Percentiles rank a stretch among this genome's conserved stretches.
Conservation (phyloP, 1,140 invertebrate species). For the Hypsibius dujardini region DNA sequence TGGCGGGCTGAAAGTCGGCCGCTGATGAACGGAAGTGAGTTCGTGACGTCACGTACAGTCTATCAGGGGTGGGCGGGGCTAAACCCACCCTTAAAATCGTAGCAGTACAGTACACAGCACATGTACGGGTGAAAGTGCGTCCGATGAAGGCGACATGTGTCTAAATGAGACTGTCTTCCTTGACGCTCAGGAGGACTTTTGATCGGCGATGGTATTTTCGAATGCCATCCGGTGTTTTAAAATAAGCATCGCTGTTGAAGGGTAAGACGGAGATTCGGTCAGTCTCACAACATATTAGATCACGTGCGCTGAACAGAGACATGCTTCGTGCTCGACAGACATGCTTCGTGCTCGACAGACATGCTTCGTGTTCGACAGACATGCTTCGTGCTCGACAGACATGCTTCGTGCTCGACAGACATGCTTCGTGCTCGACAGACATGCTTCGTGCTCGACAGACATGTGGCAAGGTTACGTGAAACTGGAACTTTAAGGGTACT, state of each 20-base stretch:
- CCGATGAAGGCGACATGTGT: background rate
- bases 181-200: background rate
- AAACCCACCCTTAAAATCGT: background rate
- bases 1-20: background rate
- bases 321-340: background rate
- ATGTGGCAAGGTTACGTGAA: too few species aligned
- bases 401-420: background rate
- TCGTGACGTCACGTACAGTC: background rate
- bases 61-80: background rate
- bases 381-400: background rate
- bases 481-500: too few species aligned
- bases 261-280: background rate
- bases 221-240: constrained; percentile 13
- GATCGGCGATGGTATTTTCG: constrained; percentile 16
- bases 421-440: background rate
- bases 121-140: too few species aligned
- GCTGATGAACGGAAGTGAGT: background rate
- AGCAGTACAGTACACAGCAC: background rate
- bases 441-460: too few species aligned
- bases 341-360: background rate
- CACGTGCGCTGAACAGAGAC: background rate
- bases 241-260: constrained; percentile 6
- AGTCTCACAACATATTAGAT: background rate
- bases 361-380: background rate
- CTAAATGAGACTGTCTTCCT: constrained; percentile 4